Evolutionary conservation across 2,113 vertebrate species (phyloP).

Genomic region (Sturnira hondurensis): DNA sequence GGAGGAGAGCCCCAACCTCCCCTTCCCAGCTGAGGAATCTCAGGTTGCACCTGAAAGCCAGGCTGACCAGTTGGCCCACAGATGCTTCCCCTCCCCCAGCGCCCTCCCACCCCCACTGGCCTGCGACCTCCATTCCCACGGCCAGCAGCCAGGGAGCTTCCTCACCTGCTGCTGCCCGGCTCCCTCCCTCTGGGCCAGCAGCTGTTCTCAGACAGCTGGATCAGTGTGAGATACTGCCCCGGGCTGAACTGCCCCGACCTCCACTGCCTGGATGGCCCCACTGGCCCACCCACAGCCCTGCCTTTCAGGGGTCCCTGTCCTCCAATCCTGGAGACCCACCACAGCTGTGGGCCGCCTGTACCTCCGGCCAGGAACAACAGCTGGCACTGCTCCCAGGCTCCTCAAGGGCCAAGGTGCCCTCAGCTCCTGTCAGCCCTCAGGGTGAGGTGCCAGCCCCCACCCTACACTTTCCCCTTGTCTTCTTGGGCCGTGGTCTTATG

Average conservation of each 20-base stretch:
- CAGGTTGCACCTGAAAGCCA: not conserved
- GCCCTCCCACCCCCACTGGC: not conserved
- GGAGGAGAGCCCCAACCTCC: not conserved
- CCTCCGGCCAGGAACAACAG: not conserved
- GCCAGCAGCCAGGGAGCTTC: not conserved
- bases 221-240: not conserved
- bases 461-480: not conserved
- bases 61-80: not conserved
- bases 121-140: slow-evolving; percentile 44
- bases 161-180: slow-evolving; percentile 38
- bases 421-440: not conserved
- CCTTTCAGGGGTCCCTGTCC: slow-evolving; percentile 45
- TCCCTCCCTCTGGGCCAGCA: not conserved
- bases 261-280: not conserved
- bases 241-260: not conserved
- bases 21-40: not conserved
- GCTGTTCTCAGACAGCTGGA: slow-evolving; percentile 61
- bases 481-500: not conserved
- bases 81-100: not conserved
- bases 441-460: not conserved
- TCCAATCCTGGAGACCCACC: not conserved
- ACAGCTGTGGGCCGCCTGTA: not conserved
- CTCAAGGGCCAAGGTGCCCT: not conserved
- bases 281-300: not conserved
- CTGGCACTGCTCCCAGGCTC: slow-evolving; percentile 4